Base-by-base conservation (phyloP, 2,888 invertebrate species). In the Artemia sinica region DNA sequence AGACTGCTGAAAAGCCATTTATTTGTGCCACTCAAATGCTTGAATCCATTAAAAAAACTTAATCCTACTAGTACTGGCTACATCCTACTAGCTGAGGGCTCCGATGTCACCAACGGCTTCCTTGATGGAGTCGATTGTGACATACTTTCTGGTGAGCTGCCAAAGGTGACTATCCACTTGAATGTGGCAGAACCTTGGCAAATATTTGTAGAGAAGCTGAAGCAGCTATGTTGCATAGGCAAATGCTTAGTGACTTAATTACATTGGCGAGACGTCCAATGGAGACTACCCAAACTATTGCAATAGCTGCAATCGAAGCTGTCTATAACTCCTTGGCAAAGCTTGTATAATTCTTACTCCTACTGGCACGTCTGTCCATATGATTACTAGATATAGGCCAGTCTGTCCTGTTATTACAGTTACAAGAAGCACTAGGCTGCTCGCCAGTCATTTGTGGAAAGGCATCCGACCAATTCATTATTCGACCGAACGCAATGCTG, bases 11-110 rank as follows among this genome's bases (percentile, higher is more conserved):
- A 58, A 97, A 97, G 76, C 93, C 97, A 5, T 94, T 95, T 0
- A 96, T 97, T 76, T 96, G 96, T 79, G 97, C 97, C 7, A 98
- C 97, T 0, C 89, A 95, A 80, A 97, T 98, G 97, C 79, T 98
- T 74, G 96, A 98, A 76, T 94, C 94, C 0, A 97, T 87, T 94
- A n/a, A 91, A 90, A 81, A 97, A 96, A 77, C 96, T 97, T 1
- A 84, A 96, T 1, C 89, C 96, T 2, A 97, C 97, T 0, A n/a
- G n/a, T n/a, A n/a, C n/a, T n/a, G n/a, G n/a, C n/a, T n/a, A n/a
- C n/a, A n/a, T n/a, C n/a, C n/a, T n/a, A n/a, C 84, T 96, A 75
- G 96, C 97, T 2, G 97, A 97, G 80, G 88, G 90, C 51, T 92
- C 93, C 0, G 96, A 96, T 79, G 96, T 97, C 0, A 97, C 97